Evolutionary conservation across 1,140 invertebrate species (phyloP), one percentile per base, ranked within the genome.

Genomic region (Nasonia vitripennis): DNA sequence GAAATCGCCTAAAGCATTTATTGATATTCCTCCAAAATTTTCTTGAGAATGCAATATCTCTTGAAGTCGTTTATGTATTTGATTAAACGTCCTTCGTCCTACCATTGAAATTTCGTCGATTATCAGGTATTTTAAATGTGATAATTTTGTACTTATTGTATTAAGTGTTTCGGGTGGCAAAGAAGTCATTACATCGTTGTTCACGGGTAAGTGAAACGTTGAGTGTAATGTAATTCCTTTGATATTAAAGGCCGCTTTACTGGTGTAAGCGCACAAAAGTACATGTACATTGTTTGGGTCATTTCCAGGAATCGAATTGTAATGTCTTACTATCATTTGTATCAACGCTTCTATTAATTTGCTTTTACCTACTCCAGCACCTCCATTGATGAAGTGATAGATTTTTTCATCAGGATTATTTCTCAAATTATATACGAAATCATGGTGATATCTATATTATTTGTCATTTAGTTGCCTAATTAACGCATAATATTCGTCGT

Each of bases 61-160:
- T 78, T 87, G 78, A 11, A 92, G 67, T 51, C 91, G 62, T 10
- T 45, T 70, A 81, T 91, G 87, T 17, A 92, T 87, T 74, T 88
- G 67, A 34, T 85, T 10, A 12, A 91, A 84, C 37, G 86, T 86
- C 70, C 70, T 82, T 11, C 74, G 11, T 41, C 89, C 89, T 3
- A 91, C 85, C 90, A 92, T 92, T 34, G 88, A 90, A 37, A 92
- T 88, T 88, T 93, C 91, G 87, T 92, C 91, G 70, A 92, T 90
- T 45, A 93, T 91, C 37, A 91, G 55, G 14, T 90, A 55, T 86
- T 90, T 89, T n/a, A 90, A 70, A 48, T 89, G 81, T 20, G 27
- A 83, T 62, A 89, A 88, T 78, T 88, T 85, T 67, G 27, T 79
- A 23, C 27, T 67, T 45, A 48, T 34, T 27, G 23, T 83, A 82